phyloP scores from a whole-genome alignment of 2,797 vertebrate genomes.

The Zalophus californianus region DNA sequence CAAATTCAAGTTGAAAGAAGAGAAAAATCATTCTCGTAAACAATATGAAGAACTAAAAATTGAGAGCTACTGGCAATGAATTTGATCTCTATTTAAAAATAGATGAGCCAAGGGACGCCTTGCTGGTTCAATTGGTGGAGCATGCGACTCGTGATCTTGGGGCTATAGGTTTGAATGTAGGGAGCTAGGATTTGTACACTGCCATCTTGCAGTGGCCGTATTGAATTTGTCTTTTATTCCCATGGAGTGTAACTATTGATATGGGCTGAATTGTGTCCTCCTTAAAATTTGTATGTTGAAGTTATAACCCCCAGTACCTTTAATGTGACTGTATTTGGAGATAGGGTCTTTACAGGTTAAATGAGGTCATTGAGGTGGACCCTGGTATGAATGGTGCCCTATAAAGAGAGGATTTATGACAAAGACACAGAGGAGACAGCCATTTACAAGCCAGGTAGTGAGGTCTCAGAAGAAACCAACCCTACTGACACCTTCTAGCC shows the following conservation, averaged over 20 bases:
- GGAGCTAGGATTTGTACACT: not conserved
- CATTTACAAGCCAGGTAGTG: not conserved
- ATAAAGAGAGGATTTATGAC: not conserved
- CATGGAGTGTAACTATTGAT: not conserved
- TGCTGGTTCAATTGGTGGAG: not conserved
- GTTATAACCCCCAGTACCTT: not conserved
- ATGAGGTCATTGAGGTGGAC: not conserved
- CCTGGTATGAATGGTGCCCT: not conserved
- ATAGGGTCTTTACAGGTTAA: not conserved
- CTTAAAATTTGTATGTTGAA: not conserved
- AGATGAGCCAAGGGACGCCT: not conserved
- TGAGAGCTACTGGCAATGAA: not conserved
- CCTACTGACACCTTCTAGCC: not conserved
- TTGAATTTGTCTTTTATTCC: not conserved
- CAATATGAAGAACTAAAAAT: conserved; percentile 39
- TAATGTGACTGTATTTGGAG: not conserved
- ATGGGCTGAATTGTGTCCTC: not conserved
- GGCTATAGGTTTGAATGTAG: not conserved
- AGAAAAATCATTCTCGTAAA: conserved; percentile 12
- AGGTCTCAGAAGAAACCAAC: not conserved
- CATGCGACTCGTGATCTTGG: not conserved
- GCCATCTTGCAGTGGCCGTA: not conserved
- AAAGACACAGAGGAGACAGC: not conserved
- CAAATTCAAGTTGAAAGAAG: not conserved
- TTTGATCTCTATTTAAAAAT: conserved; percentile 51